Percentiles rank a stretch among this genome's conserved stretches.
phyloP scores from a whole-genome alignment of 2,797 vertebrate species.

The Myotis planiceps region DNA sequence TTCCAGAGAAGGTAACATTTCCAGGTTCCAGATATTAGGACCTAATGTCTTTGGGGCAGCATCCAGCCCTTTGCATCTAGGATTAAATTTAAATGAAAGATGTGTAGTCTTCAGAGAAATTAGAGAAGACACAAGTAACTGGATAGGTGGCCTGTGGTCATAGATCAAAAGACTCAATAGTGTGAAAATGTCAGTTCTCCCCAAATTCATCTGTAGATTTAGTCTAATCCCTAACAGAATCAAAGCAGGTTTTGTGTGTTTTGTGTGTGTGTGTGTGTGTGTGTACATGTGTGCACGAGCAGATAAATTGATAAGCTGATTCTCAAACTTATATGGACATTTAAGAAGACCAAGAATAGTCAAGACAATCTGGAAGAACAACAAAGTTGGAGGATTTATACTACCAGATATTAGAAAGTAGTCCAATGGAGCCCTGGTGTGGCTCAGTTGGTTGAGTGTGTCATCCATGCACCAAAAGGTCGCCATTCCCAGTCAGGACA shows the following conservation, averaged over 20 bases:
- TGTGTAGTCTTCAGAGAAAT: background rate
- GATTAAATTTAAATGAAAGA: slow-evolving; percentile 26
- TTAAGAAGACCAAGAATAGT: background rate
- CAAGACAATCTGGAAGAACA: background rate
- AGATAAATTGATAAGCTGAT: background rate
- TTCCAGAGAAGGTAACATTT: background rate
- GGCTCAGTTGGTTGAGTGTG: background rate
- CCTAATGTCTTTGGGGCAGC: background rate
- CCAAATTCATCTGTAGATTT: background rate
- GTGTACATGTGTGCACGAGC: no score
- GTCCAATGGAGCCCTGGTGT: background rate
- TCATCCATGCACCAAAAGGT: background rate
- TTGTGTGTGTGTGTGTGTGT: background rate
- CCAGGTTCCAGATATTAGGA: background rate
- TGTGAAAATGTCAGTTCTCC: background rate
- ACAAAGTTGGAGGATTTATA: background rate
- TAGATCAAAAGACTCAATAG: background rate
- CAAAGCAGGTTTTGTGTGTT: background rate
- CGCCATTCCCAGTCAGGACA: background rate
- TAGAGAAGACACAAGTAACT: background rate
- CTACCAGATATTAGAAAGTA: background rate
- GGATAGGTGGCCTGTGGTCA: background rate
- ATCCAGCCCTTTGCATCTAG: background rate
- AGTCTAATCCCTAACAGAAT: background rate
- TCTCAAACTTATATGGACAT: slow-evolving; percentile 12